Evolutionary conservation across 1,140 invertebrate species (phyloP).

Genomic region (Cataglyphis hispanica): DNA sequence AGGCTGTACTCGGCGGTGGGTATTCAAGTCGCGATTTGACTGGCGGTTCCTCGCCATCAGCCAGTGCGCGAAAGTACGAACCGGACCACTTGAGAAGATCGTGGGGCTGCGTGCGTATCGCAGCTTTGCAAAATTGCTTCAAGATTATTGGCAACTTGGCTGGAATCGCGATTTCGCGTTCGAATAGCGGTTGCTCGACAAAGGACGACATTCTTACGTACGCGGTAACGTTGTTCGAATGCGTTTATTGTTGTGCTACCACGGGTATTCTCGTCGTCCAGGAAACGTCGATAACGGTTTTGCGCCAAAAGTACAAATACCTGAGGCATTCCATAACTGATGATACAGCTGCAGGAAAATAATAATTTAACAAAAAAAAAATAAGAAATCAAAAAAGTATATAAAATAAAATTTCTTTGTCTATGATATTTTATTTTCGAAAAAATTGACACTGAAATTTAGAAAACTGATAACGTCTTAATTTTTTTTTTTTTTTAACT

Average conservation of each 20-base stretch:
- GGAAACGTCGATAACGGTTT: conserved; percentile 9
- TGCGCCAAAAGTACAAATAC: neutral
- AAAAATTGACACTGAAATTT: too few relatives aligned
- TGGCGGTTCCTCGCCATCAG: conserved; percentile 89
- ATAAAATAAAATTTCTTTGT: too few relatives aligned
- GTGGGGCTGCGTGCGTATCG: conserved; percentile 95
- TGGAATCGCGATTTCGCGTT: conserved; percentile 90
- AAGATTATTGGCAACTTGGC: conserved; percentile 93
- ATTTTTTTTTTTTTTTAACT: too few relatives aligned
- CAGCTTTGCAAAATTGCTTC: conserved; percentile 96
- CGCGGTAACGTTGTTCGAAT: neutral
- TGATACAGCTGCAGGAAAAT: too few relatives aligned
- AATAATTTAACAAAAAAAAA: too few relatives aligned
- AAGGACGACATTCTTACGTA: conserved; percentile 61
- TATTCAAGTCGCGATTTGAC: conserved; percentile 93
- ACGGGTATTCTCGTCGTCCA: conserved; percentile 5
- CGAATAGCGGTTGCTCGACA: conserved; percentile 47
- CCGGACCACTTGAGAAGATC: conserved; percentile 95
- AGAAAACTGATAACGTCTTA: too few relatives aligned
- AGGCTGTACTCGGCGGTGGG: conserved; percentile 87
- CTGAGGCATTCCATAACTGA: too few relatives aligned
- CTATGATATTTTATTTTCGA: too few relatives aligned
- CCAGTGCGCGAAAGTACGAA: conserved; percentile 91
- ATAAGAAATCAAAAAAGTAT: too few relatives aligned
- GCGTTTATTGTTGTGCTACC: conserved; percentile 18